These are phyloP conservation scores for Bellardia pandia DNA, from an alignment of 2,888 invertebrate species.

Conservation along the genomic window DNA sequence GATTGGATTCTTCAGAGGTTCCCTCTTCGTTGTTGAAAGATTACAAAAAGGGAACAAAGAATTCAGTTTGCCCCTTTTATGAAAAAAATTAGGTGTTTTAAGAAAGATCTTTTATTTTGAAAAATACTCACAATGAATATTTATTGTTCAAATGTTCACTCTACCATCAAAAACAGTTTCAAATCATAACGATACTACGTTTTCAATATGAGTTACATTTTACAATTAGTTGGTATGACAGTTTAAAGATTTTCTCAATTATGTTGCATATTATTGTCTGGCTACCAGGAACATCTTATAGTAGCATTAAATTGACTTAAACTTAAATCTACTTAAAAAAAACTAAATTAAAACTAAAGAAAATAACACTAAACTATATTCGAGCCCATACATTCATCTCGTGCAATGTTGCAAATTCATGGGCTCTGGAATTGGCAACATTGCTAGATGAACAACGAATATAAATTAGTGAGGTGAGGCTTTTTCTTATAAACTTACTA, in stretches of 20 bases:
- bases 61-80: slow-evolving; percentile 71
- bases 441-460: slow-evolving; percentile 73
- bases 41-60: slow-evolving; percentile 69
- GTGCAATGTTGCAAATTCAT: slow-evolving; percentile 72
- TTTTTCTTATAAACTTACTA: slow-evolving; percentile 4
- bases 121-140: slow-evolving; percentile 77
- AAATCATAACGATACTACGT: slow-evolving; percentile 53
- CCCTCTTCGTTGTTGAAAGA: slow-evolving; percentile 15
- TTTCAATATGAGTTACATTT: slow-evolving; percentile 79
- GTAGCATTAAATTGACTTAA: slow-evolving; percentile 30
- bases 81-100: slow-evolving; percentile 32
- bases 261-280: slow-evolving; percentile 19
- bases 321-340: slow-evolving; percentile 32
- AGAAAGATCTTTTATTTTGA: slow-evolving; percentile 71
- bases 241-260: slow-evolving; percentile 54
- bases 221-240: slow-evolving; percentile 74
- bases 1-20: slow-evolving; percentile 44
- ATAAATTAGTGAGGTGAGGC: slow-evolving; percentile 70
- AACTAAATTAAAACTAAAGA: slow-evolving; percentile 1
- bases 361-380: slow-evolving; percentile 62
- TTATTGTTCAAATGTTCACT: slow-evolving; percentile 77
- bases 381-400: slow-evolving; percentile 77
- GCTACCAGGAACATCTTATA: slow-evolving; percentile 9
- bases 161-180: slow-evolving; percentile 74
- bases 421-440: slow-evolving; percentile 77